These are phyloP conservation scores for Psilopogon haemacephalus DNA, from an alignment of 2,113 vertebrate genomes.

Conservation along the genomic window DNA sequence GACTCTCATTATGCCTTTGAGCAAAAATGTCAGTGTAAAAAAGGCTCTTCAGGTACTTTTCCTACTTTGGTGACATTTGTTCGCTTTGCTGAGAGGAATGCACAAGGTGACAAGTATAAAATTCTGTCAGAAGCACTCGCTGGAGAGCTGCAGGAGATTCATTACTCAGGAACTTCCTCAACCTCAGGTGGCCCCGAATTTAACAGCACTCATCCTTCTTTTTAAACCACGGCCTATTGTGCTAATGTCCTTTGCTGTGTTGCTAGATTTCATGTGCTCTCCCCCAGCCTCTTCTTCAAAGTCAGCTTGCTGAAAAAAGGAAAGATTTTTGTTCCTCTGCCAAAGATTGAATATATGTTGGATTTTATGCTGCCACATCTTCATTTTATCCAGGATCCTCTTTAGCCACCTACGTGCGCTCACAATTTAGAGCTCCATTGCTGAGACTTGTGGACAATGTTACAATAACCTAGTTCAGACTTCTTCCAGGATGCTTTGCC, in stretches of 20 bases:
- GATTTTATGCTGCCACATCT: neutral
- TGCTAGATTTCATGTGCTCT: neutral
- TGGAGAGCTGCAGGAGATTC: conserved; percentile 1
- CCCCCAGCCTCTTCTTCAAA: conserved; percentile 13
- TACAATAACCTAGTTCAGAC: neutral
- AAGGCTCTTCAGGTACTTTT: conserved; percentile 10
- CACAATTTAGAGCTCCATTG: neutral
- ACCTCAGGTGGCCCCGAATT: conserved; percentile 7
- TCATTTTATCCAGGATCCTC: neutral
- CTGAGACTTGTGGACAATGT: neutral
- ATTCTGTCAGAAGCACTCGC: neutral
- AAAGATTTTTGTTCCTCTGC: neutral
- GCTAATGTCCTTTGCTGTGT: neutral
- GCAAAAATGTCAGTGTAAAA: neutral
- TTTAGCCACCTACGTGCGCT: neutral
- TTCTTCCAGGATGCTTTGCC: neutral
- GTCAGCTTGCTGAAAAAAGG: neutral
- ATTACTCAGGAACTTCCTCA: conserved; percentile 49
- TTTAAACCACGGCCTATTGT: neutral
- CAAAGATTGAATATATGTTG: conserved; percentile 3
- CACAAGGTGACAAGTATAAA: conserved; percentile 17
- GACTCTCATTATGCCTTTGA: neutral
- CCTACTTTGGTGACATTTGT: conserved; percentile 35
- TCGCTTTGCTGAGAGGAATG: conserved; percentile 20
- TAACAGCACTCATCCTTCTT: conserved; percentile 18